phyloP scores from a whole-genome alignment of 2,113 vertebrate genomes.

The Hippolais icterina region DNA sequence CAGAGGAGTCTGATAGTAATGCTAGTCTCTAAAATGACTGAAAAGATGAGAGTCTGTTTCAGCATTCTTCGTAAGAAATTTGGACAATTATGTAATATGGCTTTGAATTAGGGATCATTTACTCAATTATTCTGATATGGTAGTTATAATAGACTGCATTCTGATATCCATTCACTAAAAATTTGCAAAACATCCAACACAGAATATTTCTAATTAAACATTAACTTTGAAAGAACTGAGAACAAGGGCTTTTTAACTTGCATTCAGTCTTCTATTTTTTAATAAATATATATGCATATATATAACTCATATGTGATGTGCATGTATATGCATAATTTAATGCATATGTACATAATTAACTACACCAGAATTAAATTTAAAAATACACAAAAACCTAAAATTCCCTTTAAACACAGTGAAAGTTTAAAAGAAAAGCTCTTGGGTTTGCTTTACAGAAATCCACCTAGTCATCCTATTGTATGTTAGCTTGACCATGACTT shows the following conservation, averaged over 20 bases:
- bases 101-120: conserved; percentile 36
- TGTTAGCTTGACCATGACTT: not conserved
- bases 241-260: not conserved
- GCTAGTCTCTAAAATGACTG: not conserved
- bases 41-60: not conserved
- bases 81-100: not conserved
- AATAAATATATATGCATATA: not conserved
- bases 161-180: not conserved
- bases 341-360: not conserved
- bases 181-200: not conserved
- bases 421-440: not conserved
- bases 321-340: not conserved
- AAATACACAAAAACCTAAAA: not conserved
- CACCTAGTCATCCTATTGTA: not conserved
- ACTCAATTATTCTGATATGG: not conserved
- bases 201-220: not conserved
- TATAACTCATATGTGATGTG: not conserved
- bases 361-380: not conserved
- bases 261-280: not conserved
- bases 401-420: not conserved
- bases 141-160: not conserved
- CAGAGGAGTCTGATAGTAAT: not conserved
- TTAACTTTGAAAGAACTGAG: not conserved
- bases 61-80: conserved; percentile 14
- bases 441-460: not conserved